Evolutionary conservation across 2,888 invertebrate genomes (phyloP), one percentile per base, ranked within the genome.

Genomic region (Sinopyrophorus schimmeli): DNA sequence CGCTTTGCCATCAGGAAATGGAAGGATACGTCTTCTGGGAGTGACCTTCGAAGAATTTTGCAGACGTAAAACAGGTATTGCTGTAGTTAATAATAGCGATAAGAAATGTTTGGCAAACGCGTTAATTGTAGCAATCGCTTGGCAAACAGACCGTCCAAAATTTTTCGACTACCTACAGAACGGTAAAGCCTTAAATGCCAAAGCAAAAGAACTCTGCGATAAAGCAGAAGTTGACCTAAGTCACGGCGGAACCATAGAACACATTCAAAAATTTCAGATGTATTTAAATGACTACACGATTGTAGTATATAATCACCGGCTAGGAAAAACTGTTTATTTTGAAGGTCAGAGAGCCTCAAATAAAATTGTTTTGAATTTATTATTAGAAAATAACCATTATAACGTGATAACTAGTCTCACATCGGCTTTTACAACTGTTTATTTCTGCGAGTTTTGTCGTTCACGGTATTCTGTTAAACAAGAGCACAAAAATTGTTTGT

Each of bases 281-380:
- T 31, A 31, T 17, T 17, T 31, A 11, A 16, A 16, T 3, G 6
- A 7, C 10, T 39, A 39, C 12, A 39, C 39, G 1, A n/a, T 39
- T 6, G 38, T 38, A 7, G 18, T 27, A 2, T 39, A 39, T 39
- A 28, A 39, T 14, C 17, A 3, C 3, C 9, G 39, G 10, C 6
- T 6, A 10, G 17, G 39, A 2, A 7, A n/a, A 2, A 27, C 26
- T 5, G 12, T 20, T 3, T 26, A 27, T 14, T 27, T 39, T 39
- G 28, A 39, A 12, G 27, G 39, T 16, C 39, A 9, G 1, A n/a
- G 39, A 10, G n/a, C 5, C n/a, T 10, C 17, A 9, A 10, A 6
- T 9, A n/a, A 5, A 17, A 5, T 39, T 14, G 17, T 26, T 15
- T 2, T 39, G 18, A 39, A 17, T 18, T 27, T 39, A 9, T 7